Percentiles rank a stretch among this genome's conserved stretches.
Conservation (phyloP, 1,140 invertebrate genomes). For the Zaprionus inermis region DNA sequence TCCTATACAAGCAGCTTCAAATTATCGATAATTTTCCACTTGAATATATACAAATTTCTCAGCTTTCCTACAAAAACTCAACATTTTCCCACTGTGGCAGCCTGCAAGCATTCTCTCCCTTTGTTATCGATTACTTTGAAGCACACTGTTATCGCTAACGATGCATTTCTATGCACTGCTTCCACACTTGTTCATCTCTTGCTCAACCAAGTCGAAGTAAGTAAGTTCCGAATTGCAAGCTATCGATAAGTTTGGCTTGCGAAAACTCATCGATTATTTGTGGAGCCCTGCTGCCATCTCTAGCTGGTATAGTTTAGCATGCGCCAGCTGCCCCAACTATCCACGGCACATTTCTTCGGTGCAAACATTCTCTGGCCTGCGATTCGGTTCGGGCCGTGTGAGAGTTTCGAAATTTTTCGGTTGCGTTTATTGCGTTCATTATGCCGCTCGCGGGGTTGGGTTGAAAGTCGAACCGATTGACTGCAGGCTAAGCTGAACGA, state of each 20-base stretch:
- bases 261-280: neutral
- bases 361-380: constrained; percentile 1
- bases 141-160: neutral
- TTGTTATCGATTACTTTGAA: too few species aligned
- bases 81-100: too few species aligned
- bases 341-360: neutral
- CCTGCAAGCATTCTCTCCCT: too few species aligned
- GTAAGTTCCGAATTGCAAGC: neutral
- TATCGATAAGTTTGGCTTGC: too few species aligned
- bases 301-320: neutral
- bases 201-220: too few species aligned
- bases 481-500: constrained; percentile 28
- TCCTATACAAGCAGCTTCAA: too few species aligned
- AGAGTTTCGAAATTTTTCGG: constrained; percentile 75
- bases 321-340: constrained; percentile 2
- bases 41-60: too few species aligned
- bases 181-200: neutral
- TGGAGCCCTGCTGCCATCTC: neutral
- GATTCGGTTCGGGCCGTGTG: constrained; percentile 46
- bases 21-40: too few species aligned
- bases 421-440: constrained; percentile 82
- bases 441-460: constrained; percentile 15
- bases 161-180: neutral
- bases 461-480: constrained; percentile 58
- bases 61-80: too few species aligned